phyloP scores from a whole-genome alignment of 2,113 vertebrate species.

The Hepsetus odoe region DNA sequence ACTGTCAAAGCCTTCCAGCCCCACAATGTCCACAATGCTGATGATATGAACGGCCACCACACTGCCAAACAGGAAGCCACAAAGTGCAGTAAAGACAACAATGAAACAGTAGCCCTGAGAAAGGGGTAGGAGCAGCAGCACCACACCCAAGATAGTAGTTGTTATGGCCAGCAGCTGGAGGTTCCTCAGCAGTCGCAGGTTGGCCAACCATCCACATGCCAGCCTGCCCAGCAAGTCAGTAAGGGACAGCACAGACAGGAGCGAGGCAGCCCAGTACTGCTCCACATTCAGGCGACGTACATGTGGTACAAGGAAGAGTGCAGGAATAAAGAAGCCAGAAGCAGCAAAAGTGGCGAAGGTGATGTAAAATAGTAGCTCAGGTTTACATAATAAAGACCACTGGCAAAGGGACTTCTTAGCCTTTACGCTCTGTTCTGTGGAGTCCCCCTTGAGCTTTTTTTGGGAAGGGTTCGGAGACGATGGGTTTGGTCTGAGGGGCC shows the following conservation, averaged over 20 bases:
- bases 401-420: not conserved
- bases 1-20: conserved; percentile 73
- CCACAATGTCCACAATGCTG: conserved; percentile 63
- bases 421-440: not conserved
- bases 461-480: no score
- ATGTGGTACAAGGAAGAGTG: conserved; percentile 72
- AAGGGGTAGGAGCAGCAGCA: not conserved
- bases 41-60: conserved; percentile 48
- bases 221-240: conserved; percentile 73
- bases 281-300: conserved; percentile 68
- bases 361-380: not conserved
- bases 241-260: not conserved
- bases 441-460: not conserved
- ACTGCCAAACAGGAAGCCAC: conserved; percentile 68
- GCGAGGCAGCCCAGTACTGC: conserved; percentile 49
- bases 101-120: not conserved
- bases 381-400: not conserved
- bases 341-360: not conserved
- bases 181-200: not conserved
- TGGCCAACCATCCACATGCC: conserved; percentile 60
- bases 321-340: not conserved
- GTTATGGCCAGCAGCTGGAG: not conserved
- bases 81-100: not conserved
- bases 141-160: not conserved
- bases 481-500: not conserved